Percentiles rank a stretch among this genome's conserved stretches.
These are phyloP conservation scores for Tachysurus vachellii DNA, from an alignment of 2,113 vertebrate genomes.

Conservation along the genomic window DNA sequence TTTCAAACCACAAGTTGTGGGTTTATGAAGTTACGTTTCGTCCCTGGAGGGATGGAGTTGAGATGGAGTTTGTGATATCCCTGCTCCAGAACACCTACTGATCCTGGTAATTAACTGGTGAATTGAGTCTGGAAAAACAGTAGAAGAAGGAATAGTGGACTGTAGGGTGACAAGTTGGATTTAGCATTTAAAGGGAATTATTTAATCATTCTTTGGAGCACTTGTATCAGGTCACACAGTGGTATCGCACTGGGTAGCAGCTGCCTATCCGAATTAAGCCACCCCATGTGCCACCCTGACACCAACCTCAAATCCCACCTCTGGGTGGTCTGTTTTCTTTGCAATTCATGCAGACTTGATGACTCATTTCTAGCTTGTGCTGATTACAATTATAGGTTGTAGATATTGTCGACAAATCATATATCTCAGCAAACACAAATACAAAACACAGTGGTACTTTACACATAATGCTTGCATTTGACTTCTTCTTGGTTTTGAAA, in stretches of 20 bases:
- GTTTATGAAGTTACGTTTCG: neutral
- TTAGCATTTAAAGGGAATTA: neutral
- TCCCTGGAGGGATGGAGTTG: neutral
- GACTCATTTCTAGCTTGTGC: neutral
- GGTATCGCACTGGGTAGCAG: neutral
- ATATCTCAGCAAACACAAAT: neutral
- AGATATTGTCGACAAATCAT: neutral
- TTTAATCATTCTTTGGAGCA: neutral
- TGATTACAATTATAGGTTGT: conserved; percentile 3
- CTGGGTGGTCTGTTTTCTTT: neutral
- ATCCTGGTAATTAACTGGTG: neutral
- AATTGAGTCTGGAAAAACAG: neutral
- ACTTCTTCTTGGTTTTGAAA: neutral
- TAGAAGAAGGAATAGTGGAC: neutral
- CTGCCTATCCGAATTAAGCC: neutral
- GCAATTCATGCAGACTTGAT: neutral
- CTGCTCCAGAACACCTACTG: neutral
- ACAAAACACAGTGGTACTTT: neutral
- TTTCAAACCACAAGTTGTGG: neutral
- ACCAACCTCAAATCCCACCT: conserved; percentile 6
- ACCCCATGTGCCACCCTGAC: neutral
- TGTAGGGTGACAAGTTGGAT: neutral
- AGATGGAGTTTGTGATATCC: neutral
- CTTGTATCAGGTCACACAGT: neutral
- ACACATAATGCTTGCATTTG: neutral